Base-by-base conservation (phyloP, 1,140 invertebrate species). In the Copidosoma floridanum region DNA sequence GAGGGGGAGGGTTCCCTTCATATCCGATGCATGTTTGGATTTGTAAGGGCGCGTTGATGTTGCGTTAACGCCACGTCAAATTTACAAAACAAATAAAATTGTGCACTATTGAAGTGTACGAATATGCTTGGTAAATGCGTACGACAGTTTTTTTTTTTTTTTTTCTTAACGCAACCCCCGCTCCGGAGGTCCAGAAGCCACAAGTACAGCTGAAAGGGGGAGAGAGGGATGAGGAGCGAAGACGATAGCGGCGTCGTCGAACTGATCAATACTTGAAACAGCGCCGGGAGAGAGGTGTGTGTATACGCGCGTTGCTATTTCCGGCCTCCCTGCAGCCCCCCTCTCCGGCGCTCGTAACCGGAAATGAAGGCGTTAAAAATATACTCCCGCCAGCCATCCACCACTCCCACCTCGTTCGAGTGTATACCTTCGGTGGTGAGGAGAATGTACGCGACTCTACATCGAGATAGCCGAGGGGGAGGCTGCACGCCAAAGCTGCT, bases 211-310 rank as follows among this genome's bases (percentile, higher is more conserved):
- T 14, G 54, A 46, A 20, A 20, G 6, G 27, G 27, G 20, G 11
- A 16, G 47, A 10, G 26, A 21, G 8, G 23, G 38, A 16, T 5
- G 24, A 7, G 23, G 32, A 37, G 23, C 12, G 16, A 26, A 16
- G 26, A 26, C 38, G 52, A 48, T 48, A 50, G 52, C 24, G 35
- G 41, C 51, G 59, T 18, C 35, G 51, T 57, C 66, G 69, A 75
- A 77, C 75, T 77, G 75, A 77, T 77, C 75, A 77, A 77, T 77
- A 77, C 75, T 74, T 74, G 72, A 75, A 75, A 75, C 75, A 75
- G 70, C 69, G 68, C 68, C 65, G 71, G 69, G n/a, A n/a, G n/a
- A n/a, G n/a, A 3, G 44, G 43, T 10, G 16, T 16, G 21, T 54
- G 69, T 75, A 76, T 75, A n/a, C n/a, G n/a, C 43, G 38, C 71